Percentiles rank a stretch among this genome's conserved stretches.
Evolutionary conservation across 2,888 invertebrate species (phyloP).

Genomic region (Acronicta alni): DNA sequence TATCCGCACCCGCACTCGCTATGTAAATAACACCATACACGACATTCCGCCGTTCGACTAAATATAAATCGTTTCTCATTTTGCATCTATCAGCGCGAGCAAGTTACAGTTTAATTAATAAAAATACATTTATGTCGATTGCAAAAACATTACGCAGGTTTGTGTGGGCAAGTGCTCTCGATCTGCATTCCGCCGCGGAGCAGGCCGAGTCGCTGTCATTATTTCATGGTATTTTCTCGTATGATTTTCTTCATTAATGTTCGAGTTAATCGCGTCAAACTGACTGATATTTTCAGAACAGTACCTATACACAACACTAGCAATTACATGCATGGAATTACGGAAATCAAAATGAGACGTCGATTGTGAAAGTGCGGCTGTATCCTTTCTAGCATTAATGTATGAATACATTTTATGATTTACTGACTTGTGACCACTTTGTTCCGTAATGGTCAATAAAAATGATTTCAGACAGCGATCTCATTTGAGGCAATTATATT

Average conservation of each 20-base stretch:
- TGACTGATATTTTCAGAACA: slow-evolving; percentile 72
- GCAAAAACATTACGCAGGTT: slow-evolving; percentile 63
- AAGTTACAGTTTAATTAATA: slow-evolving; percentile 60
- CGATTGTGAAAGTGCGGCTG: slow-evolving; percentile 56
- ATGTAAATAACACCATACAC: slow-evolving; percentile 79
- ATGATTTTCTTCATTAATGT: slow-evolving; percentile 58
- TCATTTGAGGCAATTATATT: slow-evolving; percentile 66
- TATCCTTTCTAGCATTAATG: slow-evolving; percentile 75
- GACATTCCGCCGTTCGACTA: slow-evolving; percentile 67
- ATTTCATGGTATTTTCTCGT: slow-evolving; percentile 56
- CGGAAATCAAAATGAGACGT: slow-evolving; percentile 67
- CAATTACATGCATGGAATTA: slow-evolving; percentile 68
- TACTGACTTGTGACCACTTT: slow-evolving; percentile 61
- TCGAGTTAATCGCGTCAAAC: slow-evolving; percentile 52
- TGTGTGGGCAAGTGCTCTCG: slow-evolving; percentile 61
- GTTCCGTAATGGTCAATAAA: slow-evolving; percentile 71
- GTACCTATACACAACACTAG: slow-evolving; percentile 53
- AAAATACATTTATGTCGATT: slow-evolving; percentile 62
- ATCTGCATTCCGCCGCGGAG: slow-evolving; percentile 55
- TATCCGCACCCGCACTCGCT: slow-evolving; percentile 76
- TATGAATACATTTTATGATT: slow-evolving; percentile 71
- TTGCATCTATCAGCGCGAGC: slow-evolving; percentile 57
- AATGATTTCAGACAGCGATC: slow-evolving; percentile 62
- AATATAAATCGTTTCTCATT: slow-evolving; percentile 68
- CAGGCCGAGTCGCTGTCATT: slow-evolving; percentile 54